Evolutionary conservation across 2,113 vertebrate genomes (phyloP).

Genomic region (Hoplias malabaricus): DNA sequence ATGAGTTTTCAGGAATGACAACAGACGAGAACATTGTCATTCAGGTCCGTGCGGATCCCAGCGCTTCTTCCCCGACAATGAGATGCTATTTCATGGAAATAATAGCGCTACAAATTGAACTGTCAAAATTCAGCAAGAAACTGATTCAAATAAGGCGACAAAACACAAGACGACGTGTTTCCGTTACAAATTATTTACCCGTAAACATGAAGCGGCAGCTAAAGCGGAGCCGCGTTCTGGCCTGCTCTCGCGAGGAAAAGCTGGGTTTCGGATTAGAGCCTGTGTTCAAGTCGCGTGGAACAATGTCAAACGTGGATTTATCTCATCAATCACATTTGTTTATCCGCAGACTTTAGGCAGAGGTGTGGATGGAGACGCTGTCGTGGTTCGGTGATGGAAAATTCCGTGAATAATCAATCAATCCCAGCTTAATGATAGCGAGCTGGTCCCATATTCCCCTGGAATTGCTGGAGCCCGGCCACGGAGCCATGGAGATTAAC

Average conservation of each 20-base stretch:
- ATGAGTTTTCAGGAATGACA: not conserved
- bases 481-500: not conserved
- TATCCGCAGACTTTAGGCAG: not conserved
- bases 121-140: slow-evolving; percentile 1
- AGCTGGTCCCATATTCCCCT: slow-evolving; percentile 1
- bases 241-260: not conserved
- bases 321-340: slow-evolving; percentile 4
- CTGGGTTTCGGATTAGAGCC: not conserved
- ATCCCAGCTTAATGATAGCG: not conserved
- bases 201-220: not conserved
- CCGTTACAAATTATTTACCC: not conserved
- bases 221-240: not conserved
- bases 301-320: slow-evolving; percentile 9
- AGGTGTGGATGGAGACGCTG: not conserved
- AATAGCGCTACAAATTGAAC: slow-evolving; percentile 1
- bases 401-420: slow-evolving; percentile 24
- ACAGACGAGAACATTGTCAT: not conserved
- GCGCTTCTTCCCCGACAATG: not conserved
- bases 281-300: not conserved
- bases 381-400: not conserved
- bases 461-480: not conserved
- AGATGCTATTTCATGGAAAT: not conserved
- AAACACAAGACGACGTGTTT: not conserved
- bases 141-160: not conserved
- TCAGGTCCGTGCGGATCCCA: not conserved